Percentiles rank a stretch among this genome's conserved stretches.
Evolutionary conservation across 2,113 vertebrate species (phyloP).

Genomic region (Apodemus sylvaticus): DNA sequence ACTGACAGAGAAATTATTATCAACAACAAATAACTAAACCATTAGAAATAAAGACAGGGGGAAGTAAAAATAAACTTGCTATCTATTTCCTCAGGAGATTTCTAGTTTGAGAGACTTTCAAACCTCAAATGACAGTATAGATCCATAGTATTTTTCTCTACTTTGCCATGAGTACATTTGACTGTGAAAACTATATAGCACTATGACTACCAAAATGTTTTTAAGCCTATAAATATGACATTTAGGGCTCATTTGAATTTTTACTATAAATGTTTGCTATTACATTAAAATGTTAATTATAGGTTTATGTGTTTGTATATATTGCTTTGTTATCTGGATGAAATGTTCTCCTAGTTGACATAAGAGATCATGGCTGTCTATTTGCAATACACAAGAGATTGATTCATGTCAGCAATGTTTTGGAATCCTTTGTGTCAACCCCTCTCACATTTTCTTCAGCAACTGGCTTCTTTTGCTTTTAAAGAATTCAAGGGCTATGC

Average conservation of each 20-base stretch:
- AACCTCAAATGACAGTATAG: background rate
- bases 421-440: background rate
- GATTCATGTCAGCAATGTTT: background rate
- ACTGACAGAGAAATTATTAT: background rate
- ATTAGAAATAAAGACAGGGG: background rate
- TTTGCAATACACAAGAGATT: background rate
- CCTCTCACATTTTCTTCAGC: constrained; percentile 14
- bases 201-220: background rate
- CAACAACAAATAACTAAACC: background rate
- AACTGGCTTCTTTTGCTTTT: background rate
- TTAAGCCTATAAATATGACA: background rate
- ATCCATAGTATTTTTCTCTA: background rate
- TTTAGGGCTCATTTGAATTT: background rate
- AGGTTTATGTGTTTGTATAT: background rate
- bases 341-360: background rate
- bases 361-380: background rate
- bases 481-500: background rate
- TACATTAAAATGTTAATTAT: background rate
- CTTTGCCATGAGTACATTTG: background rate
- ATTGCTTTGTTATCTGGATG: background rate
- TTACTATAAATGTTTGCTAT: background rate
- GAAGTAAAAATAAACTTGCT: background rate
- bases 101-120: background rate
- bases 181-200: background rate
- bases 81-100: background rate